These are phyloP conservation scores for Meta bourneti DNA, from an alignment of 2,888 invertebrate genomes.

Conservation along the genomic window DNA sequence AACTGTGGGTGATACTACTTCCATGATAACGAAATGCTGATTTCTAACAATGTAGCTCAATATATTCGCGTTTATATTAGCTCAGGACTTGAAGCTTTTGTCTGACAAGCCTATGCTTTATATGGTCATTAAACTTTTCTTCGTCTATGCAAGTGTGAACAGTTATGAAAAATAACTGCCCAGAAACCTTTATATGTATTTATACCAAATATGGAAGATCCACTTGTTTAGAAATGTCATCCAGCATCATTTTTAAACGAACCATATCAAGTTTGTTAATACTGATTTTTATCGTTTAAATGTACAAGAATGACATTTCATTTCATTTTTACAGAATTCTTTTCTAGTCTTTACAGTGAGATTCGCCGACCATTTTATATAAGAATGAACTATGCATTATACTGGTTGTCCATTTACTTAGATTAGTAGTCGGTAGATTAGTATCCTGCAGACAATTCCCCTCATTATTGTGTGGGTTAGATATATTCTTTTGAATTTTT, in stretches of 20 bases:
- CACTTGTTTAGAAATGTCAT: neutral
- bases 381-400: neutral
- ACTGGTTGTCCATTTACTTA: neutral
- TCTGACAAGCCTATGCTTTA: too few relatives aligned
- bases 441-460: neutral
- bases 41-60: too few relatives aligned
- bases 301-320: neutral
- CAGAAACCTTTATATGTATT: neutral
- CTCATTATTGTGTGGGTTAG: too few relatives aligned
- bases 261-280: neutral
- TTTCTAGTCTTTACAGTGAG: neutral
- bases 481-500: too few relatives aligned
- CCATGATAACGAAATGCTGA: too few relatives aligned
- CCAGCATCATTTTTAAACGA: neutral
- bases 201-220: neutral
- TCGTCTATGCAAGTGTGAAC: neutral
- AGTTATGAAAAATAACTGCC: neutral
- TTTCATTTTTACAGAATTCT: neutral
- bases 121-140: too few relatives aligned
- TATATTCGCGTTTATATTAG: too few relatives aligned
- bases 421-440: neutral
- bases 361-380: neutral
- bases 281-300: neutral
- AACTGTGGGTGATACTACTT: too few relatives aligned
- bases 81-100: too few relatives aligned